phyloP scores from a whole-genome alignment of 2,113 vertebrate genomes.

The Mormyrus iriodes region DNA sequence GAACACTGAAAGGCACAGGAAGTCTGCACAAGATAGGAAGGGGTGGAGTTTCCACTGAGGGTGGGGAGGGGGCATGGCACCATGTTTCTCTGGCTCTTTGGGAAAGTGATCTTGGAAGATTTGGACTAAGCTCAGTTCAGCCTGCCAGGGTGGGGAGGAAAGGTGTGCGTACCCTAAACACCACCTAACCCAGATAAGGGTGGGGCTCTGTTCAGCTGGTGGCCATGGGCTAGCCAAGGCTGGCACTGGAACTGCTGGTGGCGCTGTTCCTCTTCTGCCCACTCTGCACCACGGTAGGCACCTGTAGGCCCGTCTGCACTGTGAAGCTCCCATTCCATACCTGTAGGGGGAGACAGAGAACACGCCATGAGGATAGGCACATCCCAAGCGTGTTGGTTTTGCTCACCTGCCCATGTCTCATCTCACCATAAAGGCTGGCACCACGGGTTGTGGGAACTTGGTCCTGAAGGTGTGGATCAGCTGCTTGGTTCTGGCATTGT shows the following conservation, averaged over 20 bases:
- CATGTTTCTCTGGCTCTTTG: background rate
- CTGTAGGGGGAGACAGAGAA: constrained; percentile 48
- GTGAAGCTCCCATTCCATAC: constrained; percentile 95
- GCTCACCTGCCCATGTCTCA: background rate
- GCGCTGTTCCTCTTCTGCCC: constrained; percentile 85
- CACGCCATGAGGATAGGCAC: background rate
- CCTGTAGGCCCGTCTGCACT: constrained; percentile 81
- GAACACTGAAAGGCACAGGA: constrained; percentile 8
- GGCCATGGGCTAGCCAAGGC: constrained; percentile 67
- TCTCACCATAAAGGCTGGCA: constrained; percentile 85
- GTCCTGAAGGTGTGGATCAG: constrained; percentile 85
- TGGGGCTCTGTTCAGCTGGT: background rate
- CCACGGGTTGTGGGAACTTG: constrained; percentile 82
- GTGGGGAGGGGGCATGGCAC: background rate
- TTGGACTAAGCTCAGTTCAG: background rate
- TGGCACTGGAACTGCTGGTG: constrained; percentile 89
- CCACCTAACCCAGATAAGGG: background rate
- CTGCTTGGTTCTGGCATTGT: constrained; percentile 80
- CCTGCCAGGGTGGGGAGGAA: background rate
- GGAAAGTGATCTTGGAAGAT: background rate
- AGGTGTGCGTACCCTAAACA: background rate
- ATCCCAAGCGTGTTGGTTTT: no score
- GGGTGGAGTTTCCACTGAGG: background rate
- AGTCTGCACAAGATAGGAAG: background rate
- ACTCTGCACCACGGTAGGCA: constrained; percentile 77